phyloP scores from a whole-genome alignment of 2,888 invertebrate species.

The Acanthopleura granulata region DNA sequence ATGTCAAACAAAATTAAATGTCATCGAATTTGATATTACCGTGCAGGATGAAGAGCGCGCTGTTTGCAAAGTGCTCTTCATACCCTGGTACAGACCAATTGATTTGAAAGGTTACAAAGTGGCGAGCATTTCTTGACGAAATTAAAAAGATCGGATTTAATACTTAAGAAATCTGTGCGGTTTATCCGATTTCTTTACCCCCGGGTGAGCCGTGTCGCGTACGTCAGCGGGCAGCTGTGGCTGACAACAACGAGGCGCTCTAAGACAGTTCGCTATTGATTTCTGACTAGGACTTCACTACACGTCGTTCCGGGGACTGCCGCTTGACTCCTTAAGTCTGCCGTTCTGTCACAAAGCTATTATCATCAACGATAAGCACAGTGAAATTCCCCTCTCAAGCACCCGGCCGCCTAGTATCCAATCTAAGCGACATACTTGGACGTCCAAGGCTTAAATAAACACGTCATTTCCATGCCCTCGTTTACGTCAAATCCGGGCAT shows the following conservation, averaged over 20 bases:
- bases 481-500: background rate
- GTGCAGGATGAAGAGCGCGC: too few species aligned
- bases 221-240: background rate
- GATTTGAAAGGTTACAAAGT: conserved; percentile 5
- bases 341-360: conserved; percentile 7
- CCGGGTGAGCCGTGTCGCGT: background rate
- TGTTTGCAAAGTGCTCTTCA: too few species aligned
- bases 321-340: background rate
- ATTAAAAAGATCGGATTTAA: conserved; percentile 1
- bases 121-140: background rate
- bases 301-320: background rate
- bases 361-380: background rate
- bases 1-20: too few species aligned
- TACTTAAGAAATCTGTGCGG: conserved; percentile 4
- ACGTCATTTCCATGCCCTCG: conserved; percentile 10
- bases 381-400: conserved; percentile 2
- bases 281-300: too few species aligned
- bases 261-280: background rate
- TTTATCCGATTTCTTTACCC: conserved; percentile 7
- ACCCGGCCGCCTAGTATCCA: background rate
- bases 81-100: background rate
- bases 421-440: conserved; percentile 5
- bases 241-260: background rate
- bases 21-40: too few species aligned
- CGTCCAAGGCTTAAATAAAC: conserved; percentile 10